phyloP scores from a whole-genome alignment of 2,797 vertebrate species.

The Cynopterus sphinx region DNA sequence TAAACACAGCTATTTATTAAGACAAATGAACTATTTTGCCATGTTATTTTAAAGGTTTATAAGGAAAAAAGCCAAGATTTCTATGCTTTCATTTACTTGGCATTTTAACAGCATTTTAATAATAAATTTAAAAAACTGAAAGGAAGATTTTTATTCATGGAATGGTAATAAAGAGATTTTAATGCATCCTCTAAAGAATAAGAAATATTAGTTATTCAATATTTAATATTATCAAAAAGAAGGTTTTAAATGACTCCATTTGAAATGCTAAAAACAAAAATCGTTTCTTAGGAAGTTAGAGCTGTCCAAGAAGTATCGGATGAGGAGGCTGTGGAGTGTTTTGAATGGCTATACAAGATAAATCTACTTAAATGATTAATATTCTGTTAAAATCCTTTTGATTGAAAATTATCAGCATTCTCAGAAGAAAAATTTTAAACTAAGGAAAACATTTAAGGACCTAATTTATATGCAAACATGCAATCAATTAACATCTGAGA shows the following conservation, averaged over 20 bases:
- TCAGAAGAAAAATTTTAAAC: neutral
- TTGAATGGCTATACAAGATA: neutral
- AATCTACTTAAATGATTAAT: neutral
- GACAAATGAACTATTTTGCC: neutral
- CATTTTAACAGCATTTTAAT: neutral
- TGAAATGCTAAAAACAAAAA: conserved; percentile 7
- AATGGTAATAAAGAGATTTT: neutral
- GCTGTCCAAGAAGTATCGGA: neutral
- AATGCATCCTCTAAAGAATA: neutral
- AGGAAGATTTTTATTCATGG: neutral
- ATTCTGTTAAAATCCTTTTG: neutral
- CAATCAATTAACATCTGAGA: conserved; percentile 9
- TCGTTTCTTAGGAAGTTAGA: neutral
- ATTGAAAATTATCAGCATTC: neutral
- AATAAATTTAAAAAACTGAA: neutral
- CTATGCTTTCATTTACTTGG: neutral
- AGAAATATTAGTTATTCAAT: neutral
- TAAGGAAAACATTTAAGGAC: conserved; percentile 8
- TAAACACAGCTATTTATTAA: neutral
- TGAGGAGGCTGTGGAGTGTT: neutral
- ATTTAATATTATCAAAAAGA: neutral
- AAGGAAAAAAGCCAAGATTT: neutral
- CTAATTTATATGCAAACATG: neutral
- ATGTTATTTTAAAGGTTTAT: neutral
- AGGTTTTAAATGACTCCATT: neutral